Percentiles rank a stretch among this genome's conserved stretches.
These are phyloP conservation scores for Vombatus ursinus DNA, from an alignment of 2,113 vertebrate species.

Conservation along the genomic window DNA sequence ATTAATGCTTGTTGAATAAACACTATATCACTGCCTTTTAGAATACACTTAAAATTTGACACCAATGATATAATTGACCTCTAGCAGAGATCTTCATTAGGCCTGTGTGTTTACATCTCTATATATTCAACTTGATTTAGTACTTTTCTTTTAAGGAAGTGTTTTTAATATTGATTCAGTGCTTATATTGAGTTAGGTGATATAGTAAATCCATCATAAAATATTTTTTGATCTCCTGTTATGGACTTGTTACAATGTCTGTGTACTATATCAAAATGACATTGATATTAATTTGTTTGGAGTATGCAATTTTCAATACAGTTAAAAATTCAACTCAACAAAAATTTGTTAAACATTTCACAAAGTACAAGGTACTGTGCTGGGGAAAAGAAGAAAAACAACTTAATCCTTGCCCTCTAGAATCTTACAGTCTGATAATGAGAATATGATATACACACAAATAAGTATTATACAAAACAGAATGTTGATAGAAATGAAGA, in stretches of 20 bases:
- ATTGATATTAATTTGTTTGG: neutral
- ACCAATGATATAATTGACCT: neutral
- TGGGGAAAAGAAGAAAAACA: neutral
- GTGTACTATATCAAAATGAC: neutral
- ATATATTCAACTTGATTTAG: neutral
- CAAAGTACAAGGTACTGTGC: neutral
- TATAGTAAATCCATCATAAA: neutral
- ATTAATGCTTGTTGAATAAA: neutral
- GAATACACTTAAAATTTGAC: neutral
- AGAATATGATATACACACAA: neutral
- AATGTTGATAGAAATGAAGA: neutral
- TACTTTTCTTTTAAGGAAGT: neutral
- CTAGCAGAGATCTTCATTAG: neutral
- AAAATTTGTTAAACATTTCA: neutral
- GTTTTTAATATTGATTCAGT: neutral
- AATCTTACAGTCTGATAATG: neutral
- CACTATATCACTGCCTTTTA: neutral
- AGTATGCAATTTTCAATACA: neutral
- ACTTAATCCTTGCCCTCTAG: neutral
- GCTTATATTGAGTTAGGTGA: neutral
- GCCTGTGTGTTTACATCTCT: neutral
- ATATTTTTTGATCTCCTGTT: neutral
- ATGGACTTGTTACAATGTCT: neutral
- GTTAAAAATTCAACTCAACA: neutral
- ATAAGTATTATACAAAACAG: neutral